Conservation (phyloP, 35 echinoderm and acorn worm genomes). For the Lytechinus pictus region DNA sequence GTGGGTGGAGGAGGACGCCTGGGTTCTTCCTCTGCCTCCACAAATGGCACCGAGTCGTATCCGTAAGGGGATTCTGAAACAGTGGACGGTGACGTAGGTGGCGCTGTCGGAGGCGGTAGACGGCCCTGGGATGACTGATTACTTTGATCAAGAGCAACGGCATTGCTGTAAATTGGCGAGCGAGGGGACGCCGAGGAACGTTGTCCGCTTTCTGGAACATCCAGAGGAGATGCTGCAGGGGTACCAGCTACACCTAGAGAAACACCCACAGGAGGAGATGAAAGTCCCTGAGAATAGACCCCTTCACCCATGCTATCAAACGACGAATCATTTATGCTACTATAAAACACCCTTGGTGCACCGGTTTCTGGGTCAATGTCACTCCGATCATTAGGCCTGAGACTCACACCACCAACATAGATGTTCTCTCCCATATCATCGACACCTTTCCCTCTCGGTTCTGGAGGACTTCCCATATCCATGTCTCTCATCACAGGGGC, state of each 20-base stretch:
- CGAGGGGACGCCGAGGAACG: neutral
- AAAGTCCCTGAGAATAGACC: neutral
- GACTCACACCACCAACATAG: neutral
- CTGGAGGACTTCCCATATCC: neutral
- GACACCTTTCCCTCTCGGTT: neutral
- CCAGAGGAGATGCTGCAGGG: neutral
- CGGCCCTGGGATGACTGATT: neutral
- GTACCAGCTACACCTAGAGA: neutral
- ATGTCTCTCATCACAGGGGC: neutral
- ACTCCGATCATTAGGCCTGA: neutral
- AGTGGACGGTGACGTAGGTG: neutral
- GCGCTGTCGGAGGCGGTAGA: neutral
- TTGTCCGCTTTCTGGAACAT: neutral
- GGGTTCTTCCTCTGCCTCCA: neutral
- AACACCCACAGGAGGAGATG: neutral
- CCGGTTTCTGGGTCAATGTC: slow-evolving; percentile 26
- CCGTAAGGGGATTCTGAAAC: neutral
- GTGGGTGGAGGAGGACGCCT: neutral
- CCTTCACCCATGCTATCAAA: neutral
- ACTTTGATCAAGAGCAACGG: neutral
- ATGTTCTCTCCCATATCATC: slow-evolving; percentile 21
- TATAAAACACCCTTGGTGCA: slow-evolving; percentile 8
- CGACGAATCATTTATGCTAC: neutral
- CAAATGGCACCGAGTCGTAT: neutral
- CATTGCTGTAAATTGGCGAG: neutral